Conservation (phyloP, 2,797 vertebrate species). For the Gymnothorax javanicus region DNA sequence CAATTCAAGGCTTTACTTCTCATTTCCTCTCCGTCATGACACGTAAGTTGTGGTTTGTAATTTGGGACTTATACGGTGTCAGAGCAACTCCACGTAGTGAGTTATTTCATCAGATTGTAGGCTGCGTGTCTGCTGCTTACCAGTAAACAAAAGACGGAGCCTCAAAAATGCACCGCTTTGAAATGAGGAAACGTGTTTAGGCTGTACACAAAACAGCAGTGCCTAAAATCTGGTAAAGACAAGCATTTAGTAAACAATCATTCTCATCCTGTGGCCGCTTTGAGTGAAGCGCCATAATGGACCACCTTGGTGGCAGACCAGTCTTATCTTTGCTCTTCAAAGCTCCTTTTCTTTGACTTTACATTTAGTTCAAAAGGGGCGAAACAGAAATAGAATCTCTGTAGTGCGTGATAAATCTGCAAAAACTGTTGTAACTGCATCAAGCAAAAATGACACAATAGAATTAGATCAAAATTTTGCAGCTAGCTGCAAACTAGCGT, state of each 20-base stretch:
- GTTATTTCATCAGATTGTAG: conserved; percentile 41
- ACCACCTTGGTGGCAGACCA: not conserved
- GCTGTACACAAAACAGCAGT: conserved; percentile 29
- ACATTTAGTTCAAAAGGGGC: not conserved
- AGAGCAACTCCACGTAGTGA: conserved; percentile 10
- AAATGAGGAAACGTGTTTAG: conserved; percentile 43
- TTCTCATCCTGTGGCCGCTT: not conserved
- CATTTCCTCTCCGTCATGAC: not conserved
- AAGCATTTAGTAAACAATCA: conserved; percentile 17
- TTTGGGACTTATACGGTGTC: not conserved
- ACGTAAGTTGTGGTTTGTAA: not conserved
- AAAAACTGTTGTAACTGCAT: not conserved
- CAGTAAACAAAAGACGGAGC: conserved; percentile 42
- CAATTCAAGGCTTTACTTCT: not conserved
- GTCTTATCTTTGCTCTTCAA: not conserved
- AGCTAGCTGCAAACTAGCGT: not conserved
- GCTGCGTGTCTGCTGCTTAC: conserved; percentile 18
- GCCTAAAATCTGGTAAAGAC: conserved; percentile 20
- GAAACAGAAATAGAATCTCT: not conserved
- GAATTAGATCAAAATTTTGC: not conserved
- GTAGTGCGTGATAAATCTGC: not conserved
- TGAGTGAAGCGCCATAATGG: not conserved
- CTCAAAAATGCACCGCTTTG: conserved; percentile 36
- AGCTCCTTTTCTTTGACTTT: not conserved
- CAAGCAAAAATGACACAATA: not conserved